Percentiles rank a stretch among this genome's conserved stretches.
Conservation (phyloP, 1,140 invertebrate species). For the Arctopsyche grandis region DNA sequence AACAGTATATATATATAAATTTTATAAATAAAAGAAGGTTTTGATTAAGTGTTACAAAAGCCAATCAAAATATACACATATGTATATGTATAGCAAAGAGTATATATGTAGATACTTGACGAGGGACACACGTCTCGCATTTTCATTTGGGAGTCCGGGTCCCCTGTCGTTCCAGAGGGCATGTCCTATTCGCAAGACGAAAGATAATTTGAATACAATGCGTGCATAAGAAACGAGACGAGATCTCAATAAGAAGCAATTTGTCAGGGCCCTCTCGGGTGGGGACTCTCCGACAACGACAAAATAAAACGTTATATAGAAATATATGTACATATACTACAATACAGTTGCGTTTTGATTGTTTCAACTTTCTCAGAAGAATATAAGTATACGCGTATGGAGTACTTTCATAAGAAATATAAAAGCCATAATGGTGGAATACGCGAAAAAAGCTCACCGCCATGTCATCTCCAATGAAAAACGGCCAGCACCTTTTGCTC, state of each 20-base stretch:
- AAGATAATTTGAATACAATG: slow-evolving; percentile 52
- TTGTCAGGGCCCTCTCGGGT: slow-evolving; percentile 39
- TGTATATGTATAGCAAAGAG: too few species aligned
- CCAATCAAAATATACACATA: too few species aligned
- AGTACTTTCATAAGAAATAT: not conserved
- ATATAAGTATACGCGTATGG: not conserved
- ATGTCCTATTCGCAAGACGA: slow-evolving; percentile 9
- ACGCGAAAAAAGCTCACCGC: slow-evolving; percentile 26
- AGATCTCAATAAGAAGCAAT: slow-evolving; percentile 52
- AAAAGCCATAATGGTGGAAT: slow-evolving; percentile 6
- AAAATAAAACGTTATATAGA: not conserved
- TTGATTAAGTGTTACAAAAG: too few species aligned
- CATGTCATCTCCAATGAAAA: slow-evolving; percentile 53
- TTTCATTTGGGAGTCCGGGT: slow-evolving; percentile 27
- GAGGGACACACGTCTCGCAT: slow-evolving; percentile 25
- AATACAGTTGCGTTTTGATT: slow-evolving; percentile 15
- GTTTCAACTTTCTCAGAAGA: slow-evolving; percentile 9
- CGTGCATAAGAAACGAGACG: slow-evolving; percentile 50
- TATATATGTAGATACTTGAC: not conserved
- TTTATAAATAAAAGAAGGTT: too few species aligned
- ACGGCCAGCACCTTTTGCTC: slow-evolving; percentile 37
- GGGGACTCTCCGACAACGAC: not conserved
- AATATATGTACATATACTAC: not conserved
- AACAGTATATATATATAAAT: too few species aligned
- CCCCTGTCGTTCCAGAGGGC: slow-evolving; percentile 13